These are phyloP conservation scores for Petaurus breviceps DNA, from an alignment of 2,113 vertebrate genomes.

Conservation along the genomic window DNA sequence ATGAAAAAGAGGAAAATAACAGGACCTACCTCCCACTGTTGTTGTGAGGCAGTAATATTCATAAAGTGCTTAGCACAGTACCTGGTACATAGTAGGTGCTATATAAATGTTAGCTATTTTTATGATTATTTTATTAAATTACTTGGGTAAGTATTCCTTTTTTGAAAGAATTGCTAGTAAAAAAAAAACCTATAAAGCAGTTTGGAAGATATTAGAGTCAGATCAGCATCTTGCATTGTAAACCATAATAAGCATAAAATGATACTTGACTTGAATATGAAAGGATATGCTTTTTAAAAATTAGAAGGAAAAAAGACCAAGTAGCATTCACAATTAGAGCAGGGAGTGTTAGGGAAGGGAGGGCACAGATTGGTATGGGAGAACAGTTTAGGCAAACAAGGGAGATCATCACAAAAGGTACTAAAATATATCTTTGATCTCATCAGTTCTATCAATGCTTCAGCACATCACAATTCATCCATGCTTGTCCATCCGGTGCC, in stretches of 20 bases:
- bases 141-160: background rate
- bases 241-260: background rate
- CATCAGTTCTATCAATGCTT: background rate
- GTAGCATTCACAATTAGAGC: background rate
- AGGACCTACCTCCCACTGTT: background rate
- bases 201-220: background rate
- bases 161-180: background rate
- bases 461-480: background rate
- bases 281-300: background rate
- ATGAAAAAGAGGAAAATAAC: background rate
- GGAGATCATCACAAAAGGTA: background rate
- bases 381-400: background rate
- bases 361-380: too few relatives aligned
- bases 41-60: background rate
- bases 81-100: background rate
- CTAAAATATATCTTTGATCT: background rate
- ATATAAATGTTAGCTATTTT: background rate
- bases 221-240: background rate
- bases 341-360: background rate
- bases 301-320: background rate
- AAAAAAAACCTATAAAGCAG: background rate
- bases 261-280: background rate
- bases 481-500: background rate
- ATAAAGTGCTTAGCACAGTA: background rate
- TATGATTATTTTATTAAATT: background rate